Evolutionary conservation across 2,888 invertebrate genomes (phyloP).

Genomic region (Candidula unifasciata): DNA sequence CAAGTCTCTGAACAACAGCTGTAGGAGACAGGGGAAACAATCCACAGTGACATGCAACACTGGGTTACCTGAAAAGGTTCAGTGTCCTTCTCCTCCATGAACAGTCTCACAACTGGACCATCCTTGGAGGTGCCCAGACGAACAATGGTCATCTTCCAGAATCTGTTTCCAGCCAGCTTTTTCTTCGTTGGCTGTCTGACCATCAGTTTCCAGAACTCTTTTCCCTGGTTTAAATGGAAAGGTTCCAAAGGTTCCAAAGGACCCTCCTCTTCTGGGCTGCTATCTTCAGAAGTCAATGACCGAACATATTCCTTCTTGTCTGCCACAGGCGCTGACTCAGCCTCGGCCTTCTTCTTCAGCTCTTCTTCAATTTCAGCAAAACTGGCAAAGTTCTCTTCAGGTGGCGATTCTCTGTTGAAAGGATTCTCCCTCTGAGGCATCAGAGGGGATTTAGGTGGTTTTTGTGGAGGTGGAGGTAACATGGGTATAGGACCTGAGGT

Average conservation of each 20-base stretch:
- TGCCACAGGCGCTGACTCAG: slow-evolving; percentile 44
- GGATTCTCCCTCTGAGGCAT: slow-evolving; percentile 77
- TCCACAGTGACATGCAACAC: too few species aligned
- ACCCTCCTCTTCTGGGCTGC: slow-evolving; percentile 67
- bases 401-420: slow-evolving; percentile 76
- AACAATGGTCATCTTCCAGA: slow-evolving; percentile 98
- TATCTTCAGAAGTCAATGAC: slow-evolving; percentile 68
- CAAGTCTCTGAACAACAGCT: too few species aligned
- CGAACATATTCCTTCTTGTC: slow-evolving; percentile 52
- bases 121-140: slow-evolving; percentile 87
- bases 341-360: slow-evolving; percentile 56
- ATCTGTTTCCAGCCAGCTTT: slow-evolving; percentile 81
- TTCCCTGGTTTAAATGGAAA: slow-evolving; percentile 85
- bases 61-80: slow-evolving; percentile 82
- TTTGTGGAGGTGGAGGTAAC: slow-evolving; percentile 71
- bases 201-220: slow-evolving; percentile 97
- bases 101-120: slow-evolving; percentile 84
- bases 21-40: too few species aligned
- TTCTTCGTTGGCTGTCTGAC: slow-evolving; percentile 84
- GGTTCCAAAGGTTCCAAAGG: slow-evolving; percentile 83
- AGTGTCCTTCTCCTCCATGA: slow-evolving; percentile 88
- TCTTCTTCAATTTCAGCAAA: slow-evolving; percentile 69
- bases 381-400: slow-evolving; percentile 76
- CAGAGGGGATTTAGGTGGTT: slow-evolving; percentile 66
- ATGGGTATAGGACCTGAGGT: slow-evolving; percentile 60